Conservation (phyloP, 2,888 invertebrate species). For the Deladenus siricidicola region DNA sequence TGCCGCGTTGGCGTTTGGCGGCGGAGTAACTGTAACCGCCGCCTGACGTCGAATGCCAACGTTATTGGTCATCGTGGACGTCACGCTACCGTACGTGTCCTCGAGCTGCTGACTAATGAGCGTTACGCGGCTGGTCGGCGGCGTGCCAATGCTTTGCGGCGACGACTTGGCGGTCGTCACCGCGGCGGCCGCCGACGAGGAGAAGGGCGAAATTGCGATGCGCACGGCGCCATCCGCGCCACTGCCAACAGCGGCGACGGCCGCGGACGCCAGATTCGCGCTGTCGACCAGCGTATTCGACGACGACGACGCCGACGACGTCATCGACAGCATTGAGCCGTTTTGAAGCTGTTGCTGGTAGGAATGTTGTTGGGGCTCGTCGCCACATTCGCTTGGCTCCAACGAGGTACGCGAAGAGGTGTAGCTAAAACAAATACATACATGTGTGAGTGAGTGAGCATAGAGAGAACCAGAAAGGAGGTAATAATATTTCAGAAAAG, state of each 20-base stretch:
- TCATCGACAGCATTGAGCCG: not conserved
- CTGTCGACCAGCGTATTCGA: slow-evolving; percentile 6
- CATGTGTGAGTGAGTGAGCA: no score
- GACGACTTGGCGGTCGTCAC: not conserved
- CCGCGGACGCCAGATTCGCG: not conserved
- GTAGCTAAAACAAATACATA: slow-evolving; percentile 41
- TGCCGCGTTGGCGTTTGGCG: not conserved
- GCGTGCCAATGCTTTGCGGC: not conserved
- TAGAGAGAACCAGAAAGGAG: no score
- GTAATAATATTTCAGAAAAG: no score
- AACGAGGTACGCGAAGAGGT: slow-evolving; percentile 53
- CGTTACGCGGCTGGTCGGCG: slow-evolving; percentile 32
- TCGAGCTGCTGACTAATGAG: slow-evolving; percentile 51
- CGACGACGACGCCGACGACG: not conserved
- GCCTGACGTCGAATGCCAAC: not conserved
- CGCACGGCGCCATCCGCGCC: not conserved
- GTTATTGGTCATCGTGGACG: not conserved
- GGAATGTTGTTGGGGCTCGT: slow-evolving; percentile 19
- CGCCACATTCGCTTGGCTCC: slow-evolving; percentile 52
- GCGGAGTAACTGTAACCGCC: not conserved
- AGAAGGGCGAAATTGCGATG: not conserved
- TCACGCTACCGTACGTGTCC: slow-evolving; percentile 37
- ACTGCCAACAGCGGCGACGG: not conserved
- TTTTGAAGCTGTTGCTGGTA: not conserved
- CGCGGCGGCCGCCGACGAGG: not conserved